phyloP scores from a whole-genome alignment of 92 coral and sea anemone species.

The Zoanthus sansibaricus region DNA sequence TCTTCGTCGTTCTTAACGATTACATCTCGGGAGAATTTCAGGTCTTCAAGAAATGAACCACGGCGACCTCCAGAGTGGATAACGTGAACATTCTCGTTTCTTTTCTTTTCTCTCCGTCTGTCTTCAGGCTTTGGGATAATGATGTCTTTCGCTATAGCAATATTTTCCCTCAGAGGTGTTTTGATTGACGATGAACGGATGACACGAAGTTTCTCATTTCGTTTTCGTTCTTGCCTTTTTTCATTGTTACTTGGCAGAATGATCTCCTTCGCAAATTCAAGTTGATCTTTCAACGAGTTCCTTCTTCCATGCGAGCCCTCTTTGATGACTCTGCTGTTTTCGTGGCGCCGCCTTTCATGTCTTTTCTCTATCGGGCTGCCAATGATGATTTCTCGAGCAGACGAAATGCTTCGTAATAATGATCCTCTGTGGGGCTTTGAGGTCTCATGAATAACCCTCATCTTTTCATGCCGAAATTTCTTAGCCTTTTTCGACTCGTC shows the following conservation, averaged over 20 bases:
- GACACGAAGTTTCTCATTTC: slow-evolving; percentile 3
- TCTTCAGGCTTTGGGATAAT: not conserved
- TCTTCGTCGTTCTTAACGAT: not conserved
- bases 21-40: slow-evolving; percentile 2
- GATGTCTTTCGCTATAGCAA: not conserved
- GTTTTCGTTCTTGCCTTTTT: slow-evolving; percentile 4
- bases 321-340: slow-evolving; percentile 5
- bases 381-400: slow-evolving; percentile 9
- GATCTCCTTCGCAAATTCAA: slow-evolving; percentile 19
- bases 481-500: not conserved
- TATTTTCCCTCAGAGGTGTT: not conserved
- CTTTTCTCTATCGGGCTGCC: not conserved
- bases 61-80: not conserved
- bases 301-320: not conserved
- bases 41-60: not conserved
- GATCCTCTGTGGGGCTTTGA: not conserved
- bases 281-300: slow-evolving; percentile 19
- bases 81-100: not conserved
- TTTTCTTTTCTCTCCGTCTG: not conserved
- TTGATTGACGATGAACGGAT: not conserved
- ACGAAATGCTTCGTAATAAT: not conserved
- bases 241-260: not conserved
- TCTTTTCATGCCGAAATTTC: not conserved
- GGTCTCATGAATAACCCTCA: not conserved
- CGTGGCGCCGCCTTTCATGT: not conserved